phyloP scores from a whole-genome alignment of 1,140 invertebrate species.

The Papilio machaon region DNA sequence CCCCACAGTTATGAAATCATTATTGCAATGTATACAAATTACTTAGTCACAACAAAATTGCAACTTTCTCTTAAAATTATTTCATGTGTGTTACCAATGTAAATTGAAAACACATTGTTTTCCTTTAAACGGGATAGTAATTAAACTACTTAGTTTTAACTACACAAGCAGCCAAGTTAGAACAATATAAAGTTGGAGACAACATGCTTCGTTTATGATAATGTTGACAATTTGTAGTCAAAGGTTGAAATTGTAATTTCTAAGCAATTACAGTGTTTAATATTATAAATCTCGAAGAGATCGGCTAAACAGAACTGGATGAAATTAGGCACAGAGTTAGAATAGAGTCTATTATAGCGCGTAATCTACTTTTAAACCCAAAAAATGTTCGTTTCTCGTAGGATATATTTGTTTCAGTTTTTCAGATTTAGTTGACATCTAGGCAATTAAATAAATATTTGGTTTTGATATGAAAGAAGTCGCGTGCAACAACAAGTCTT shows the following conservation, averaged over 20 bases:
- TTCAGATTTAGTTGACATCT: too few relatives aligned
- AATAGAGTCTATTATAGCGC: too few relatives aligned
- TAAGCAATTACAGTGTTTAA: not conserved
- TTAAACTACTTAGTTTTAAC: conserved; percentile 17
- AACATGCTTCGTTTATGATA: conserved; percentile 16
- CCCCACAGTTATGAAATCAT: too few relatives aligned
- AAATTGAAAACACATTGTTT: conserved; percentile 12
- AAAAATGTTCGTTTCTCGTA: too few relatives aligned
- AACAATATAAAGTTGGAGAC: conserved; percentile 16
- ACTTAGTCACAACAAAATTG: too few relatives aligned
- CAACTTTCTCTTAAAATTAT: not conserved
- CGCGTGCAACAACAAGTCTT: too few relatives aligned
- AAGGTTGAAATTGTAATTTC: not conserved
- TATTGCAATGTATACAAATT: too few relatives aligned
- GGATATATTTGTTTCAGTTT: too few relatives aligned
- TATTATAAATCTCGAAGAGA: not conserved
- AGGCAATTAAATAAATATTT: too few relatives aligned
- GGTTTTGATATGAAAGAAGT: not conserved
- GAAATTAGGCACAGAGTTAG: too few relatives aligned
- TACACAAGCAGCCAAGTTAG: not conserved
- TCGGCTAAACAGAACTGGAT: too few relatives aligned
- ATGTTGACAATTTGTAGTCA: not conserved
- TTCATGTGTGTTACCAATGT: not conserved
- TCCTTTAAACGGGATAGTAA: conserved; percentile 1
- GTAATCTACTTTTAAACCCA: too few relatives aligned